phyloP scores from a whole-genome alignment of 37 sponge, comb jelly and placozoan species.

The Sycon ciliatum region DNA sequence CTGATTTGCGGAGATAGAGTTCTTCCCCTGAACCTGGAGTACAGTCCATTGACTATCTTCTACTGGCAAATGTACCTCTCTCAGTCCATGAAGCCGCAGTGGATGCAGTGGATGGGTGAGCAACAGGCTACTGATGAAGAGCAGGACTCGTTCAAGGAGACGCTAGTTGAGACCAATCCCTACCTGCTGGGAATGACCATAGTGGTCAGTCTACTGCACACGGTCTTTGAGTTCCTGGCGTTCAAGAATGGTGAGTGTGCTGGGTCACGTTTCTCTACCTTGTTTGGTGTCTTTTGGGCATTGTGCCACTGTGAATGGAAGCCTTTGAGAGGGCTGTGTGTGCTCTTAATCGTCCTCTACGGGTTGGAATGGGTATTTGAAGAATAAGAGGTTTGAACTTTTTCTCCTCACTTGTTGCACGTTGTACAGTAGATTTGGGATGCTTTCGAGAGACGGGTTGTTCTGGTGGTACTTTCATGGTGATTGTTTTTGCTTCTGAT shows the following conservation, averaged over 20 bases:
- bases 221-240: conserved; percentile 95
- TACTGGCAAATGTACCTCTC: conserved; percentile 80
- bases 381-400: too few relatives aligned
- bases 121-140: conserved; percentile 74
- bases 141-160: conserved; percentile 91
- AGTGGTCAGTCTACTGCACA: conserved; percentile 77
- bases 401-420: too few relatives aligned
- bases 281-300: neutral
- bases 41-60: conserved; percentile 70
- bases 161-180: conserved; percentile 90
- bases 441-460: neutral
- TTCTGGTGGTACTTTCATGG: neutral
- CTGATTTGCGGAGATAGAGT: too few relatives aligned
- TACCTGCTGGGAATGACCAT: conserved; percentile 85
- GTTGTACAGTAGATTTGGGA: too few relatives aligned
- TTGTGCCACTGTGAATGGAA: neutral
- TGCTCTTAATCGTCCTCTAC: too few relatives aligned
- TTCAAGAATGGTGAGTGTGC: conserved; percentile 85
- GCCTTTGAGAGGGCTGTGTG: too few relatives aligned
- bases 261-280: neutral
- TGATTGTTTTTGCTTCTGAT: neutral
- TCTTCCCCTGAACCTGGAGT: conserved; percentile 49
- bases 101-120: conserved; percentile 37
- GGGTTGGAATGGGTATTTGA: too few relatives aligned
- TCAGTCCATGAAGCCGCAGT: conserved; percentile 64